Conservation (phyloP, 1,140 invertebrate genomes). For the Zaprionus capensis region DNA sequence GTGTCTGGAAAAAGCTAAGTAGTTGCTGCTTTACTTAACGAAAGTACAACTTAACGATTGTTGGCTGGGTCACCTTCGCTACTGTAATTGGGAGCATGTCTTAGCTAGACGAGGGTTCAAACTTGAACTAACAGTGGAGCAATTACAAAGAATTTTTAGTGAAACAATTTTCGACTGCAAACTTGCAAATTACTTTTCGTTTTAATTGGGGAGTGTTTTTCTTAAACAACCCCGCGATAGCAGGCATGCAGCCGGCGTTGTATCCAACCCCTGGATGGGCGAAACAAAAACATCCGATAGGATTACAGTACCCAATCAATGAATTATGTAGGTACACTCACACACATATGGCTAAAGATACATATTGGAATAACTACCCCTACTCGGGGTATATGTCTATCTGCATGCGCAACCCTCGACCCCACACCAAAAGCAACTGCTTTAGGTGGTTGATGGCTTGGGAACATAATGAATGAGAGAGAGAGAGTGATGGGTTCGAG, state of each 20-base stretch:
- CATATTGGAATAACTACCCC: constrained; percentile 35
- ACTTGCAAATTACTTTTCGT: constrained; percentile 11
- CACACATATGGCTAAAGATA: constrained; percentile 1
- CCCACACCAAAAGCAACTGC: background rate
- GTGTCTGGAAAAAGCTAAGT: background rate
- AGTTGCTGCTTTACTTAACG: background rate
- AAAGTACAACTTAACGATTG: background rate
- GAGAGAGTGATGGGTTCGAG: background rate
- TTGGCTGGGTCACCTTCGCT: too few species aligned
- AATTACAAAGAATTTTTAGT: background rate
- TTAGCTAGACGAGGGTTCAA: background rate
- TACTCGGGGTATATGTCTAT: constrained; percentile 23
- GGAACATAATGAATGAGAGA: background rate
- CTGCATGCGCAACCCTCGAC: constrained; percentile 30
- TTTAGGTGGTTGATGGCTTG: constrained; percentile 30
- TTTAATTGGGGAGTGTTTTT: constrained; percentile 2
- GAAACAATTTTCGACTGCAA: constrained; percentile 1
- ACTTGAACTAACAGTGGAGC: background rate
- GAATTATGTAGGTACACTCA: constrained; percentile 55
- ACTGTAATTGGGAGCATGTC: background rate
- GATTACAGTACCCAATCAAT: constrained; percentile 67
- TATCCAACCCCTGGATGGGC: background rate
- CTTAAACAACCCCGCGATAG: constrained; percentile 21
- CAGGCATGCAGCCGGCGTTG: background rate
- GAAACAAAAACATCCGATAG: constrained; percentile 29